phyloP scores from a whole-genome alignment of 2,888 invertebrate species.

The Syrista parreyssii region DNA sequence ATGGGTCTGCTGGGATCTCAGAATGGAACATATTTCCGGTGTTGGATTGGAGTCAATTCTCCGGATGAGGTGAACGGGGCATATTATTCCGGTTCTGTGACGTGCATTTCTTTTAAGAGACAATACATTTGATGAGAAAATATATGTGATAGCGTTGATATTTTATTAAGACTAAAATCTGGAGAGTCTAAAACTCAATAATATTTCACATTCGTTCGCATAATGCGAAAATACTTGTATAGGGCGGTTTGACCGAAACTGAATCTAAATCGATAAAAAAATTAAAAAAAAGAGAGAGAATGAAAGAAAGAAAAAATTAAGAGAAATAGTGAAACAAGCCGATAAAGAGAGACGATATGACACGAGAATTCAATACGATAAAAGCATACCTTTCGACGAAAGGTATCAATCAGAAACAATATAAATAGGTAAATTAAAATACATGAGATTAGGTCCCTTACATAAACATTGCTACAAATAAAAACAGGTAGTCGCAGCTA shows the following conservation, averaged over 20 bases:
- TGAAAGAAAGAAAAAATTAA: neutral
- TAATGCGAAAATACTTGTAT: neutral
- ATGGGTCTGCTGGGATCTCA: neutral
- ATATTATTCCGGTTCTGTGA: neutral
- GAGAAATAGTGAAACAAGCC: neutral
- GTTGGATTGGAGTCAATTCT: neutral
- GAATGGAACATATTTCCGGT: neutral
- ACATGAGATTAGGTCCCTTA: neutral
- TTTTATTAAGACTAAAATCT: neutral
- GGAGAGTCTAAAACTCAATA: neutral
- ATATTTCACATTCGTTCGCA: neutral
- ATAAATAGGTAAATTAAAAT: neutral
- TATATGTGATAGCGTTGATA: neutral
- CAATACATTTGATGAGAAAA: neutral
- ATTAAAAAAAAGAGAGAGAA: neutral
- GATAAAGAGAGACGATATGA: no score
- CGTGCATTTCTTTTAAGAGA: neutral
- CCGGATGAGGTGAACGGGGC: neutral
- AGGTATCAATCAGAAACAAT: neutral
- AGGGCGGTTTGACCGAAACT: neutral
- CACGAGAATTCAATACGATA: neutral
- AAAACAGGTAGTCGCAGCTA: neutral
- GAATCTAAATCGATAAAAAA: neutral
- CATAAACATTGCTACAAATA: neutral
- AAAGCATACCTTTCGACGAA: neutral